Evolutionary conservation across 1,140 invertebrate genomes (phyloP).

Genomic region (Drosophila azteca): DNA sequence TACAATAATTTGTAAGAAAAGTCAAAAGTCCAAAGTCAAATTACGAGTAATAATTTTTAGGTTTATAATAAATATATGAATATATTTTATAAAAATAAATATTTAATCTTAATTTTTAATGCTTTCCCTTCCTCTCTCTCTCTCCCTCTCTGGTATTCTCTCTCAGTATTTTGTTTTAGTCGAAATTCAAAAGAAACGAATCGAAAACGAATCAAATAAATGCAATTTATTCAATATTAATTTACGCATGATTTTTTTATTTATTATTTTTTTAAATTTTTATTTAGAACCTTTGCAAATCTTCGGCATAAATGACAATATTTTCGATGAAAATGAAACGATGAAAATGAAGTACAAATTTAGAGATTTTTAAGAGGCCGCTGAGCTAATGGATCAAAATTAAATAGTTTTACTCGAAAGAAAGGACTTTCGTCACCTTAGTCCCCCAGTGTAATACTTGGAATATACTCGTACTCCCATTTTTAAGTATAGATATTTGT

Average conservation of each 20-base stretch:
- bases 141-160: conserved; percentile 39
- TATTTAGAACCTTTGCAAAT: background rate
- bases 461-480: conserved; percentile 9
- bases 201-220: conserved; percentile 51
- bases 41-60: conserved; percentile 57
- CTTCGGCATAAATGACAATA: conserved; percentile 73
- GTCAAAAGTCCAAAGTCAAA: conserved; percentile 75
- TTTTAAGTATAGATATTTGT: conserved; percentile 27
- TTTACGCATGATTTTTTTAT: conserved; percentile 2
- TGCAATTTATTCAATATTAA: conserved; percentile 40
- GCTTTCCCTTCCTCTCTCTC: conserved; percentile 17
- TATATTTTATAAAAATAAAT: conserved; percentile 42
- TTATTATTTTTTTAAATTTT: conserved; percentile 33
- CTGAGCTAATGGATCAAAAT: conserved; percentile 76
- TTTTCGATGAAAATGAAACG: conserved; percentile 70
- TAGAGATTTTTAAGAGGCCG: conserved; percentile 59
- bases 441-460: conserved; percentile 49
- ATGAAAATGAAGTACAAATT: conserved; percentile 79
- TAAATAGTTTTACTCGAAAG: conserved; percentile 33
- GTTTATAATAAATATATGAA: conserved; percentile 48
- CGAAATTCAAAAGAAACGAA: conserved; percentile 19
- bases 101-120: conserved; percentile 52
- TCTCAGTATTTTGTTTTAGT: conserved; percentile 63
- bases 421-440: conserved; percentile 21
- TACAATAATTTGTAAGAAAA: conserved; percentile 58